Evolutionary conservation across 2,888 invertebrate species (phyloP).

Genomic region (Villa cingulata): DNA sequence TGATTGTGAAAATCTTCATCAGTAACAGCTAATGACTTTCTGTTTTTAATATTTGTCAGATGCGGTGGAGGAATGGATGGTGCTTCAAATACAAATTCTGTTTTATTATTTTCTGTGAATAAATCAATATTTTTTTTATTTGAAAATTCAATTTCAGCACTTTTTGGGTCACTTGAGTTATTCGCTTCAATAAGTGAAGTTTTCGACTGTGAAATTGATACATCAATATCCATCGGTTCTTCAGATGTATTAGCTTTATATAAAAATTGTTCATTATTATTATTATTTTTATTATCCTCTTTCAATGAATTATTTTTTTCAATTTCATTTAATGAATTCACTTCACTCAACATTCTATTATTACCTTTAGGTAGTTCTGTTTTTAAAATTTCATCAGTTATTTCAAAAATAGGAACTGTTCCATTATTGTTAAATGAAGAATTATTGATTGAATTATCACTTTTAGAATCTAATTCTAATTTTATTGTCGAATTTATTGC

Average conservation of each 20-base stretch:
- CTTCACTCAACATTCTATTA: too few relatives aligned
- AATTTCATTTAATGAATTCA: too few relatives aligned
- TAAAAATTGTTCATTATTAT: too few relatives aligned
- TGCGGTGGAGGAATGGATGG: conserved; percentile 9
- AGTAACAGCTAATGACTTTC: neutral
- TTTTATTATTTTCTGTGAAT: neutral
- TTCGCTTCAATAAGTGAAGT: neutral
- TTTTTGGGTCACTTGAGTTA: too few relatives aligned
- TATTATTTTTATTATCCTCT: too few relatives aligned
- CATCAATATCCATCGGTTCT: conserved; percentile 28
- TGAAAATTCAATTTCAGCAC: neutral
- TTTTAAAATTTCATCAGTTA: neutral
- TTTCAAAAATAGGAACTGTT: neutral
- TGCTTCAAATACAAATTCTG: conserved; percentile 23
- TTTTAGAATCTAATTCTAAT: neutral
- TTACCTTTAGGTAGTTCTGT: too few relatives aligned
- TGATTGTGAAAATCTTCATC: conserved; percentile 17
- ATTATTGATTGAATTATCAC: neutral
- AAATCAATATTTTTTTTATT: neutral
- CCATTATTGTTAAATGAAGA: neutral
- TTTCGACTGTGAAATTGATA: neutral
- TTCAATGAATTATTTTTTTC: too few relatives aligned
- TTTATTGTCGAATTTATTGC: conserved; percentile 5
- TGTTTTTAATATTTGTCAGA: neutral
- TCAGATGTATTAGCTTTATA: too few relatives aligned